These are phyloP conservation scores for Enteromius radiatus DNA, from an alignment of 2,797 vertebrate genomes.

Conservation along the genomic window DNA sequence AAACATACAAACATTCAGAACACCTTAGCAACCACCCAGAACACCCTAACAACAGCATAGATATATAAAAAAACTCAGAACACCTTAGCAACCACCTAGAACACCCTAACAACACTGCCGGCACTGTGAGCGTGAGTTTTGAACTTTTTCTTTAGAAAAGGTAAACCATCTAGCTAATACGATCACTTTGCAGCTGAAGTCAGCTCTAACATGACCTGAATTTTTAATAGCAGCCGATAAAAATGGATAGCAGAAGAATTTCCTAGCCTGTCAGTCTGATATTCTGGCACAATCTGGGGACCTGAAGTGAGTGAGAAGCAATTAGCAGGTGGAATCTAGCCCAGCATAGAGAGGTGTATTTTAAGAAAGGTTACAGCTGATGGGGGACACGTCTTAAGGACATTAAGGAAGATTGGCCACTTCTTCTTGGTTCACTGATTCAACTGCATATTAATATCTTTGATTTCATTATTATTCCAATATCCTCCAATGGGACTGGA, in stretches of 20 bases:
- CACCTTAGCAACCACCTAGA: too few species aligned
- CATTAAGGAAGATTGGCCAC: conserved; percentile 34
- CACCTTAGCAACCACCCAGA: not conserved
- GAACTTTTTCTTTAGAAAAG: conserved; percentile 4
- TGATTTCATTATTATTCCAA: conserved; percentile 40
- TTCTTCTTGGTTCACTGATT: conserved; percentile 43
- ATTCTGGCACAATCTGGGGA: not conserved
- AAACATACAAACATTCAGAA: too few species aligned
- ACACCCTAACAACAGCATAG: not conserved
- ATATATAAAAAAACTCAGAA: not conserved
- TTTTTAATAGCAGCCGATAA: conserved; percentile 1
- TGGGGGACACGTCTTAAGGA: conserved; percentile 38
- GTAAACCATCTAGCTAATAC: not conserved
- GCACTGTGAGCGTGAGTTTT: not conserved
- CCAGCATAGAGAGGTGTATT: conserved; percentile 11
- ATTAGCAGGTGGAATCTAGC: conserved; percentile 29
- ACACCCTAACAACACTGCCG: not conserved
- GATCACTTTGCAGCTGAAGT: conserved; percentile 12
- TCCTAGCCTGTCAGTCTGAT: not conserved
- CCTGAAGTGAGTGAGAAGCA: conserved; percentile 35
- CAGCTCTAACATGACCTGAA: conserved; percentile 13
- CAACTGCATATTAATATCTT: conserved; percentile 46
- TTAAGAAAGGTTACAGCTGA: conserved; percentile 29
- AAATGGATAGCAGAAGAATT: not conserved
- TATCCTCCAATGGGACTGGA: conserved; percentile 35